phyloP scores from a whole-genome alignment of 1,140 invertebrate species.

The Amyelois transitella region DNA sequence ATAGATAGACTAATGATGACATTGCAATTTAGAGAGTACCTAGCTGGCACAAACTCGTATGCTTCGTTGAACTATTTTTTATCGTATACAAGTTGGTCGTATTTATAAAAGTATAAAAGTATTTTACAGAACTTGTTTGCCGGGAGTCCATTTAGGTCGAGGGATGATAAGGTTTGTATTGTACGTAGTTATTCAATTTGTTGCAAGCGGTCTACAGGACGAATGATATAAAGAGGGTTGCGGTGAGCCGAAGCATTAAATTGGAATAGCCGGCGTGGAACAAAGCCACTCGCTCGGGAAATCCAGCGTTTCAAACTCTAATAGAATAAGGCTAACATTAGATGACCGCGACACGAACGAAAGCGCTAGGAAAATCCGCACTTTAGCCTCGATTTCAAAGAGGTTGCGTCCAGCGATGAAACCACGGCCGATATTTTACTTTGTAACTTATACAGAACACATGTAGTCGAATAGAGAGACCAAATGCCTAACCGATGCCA shows the following conservation, averaged over 20 bases:
- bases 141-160: not conserved
- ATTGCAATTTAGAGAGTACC: too few relatives aligned
- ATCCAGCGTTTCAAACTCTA: constrained; percentile 2
- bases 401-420: too few relatives aligned
- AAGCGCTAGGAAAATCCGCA: not conserved
- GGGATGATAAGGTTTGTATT: constrained; percentile 19
- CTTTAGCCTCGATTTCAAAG: not conserved
- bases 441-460: too few relatives aligned
- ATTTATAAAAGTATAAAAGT: not conserved
- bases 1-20: too few relatives aligned
- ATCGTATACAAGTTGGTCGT: too few relatives aligned
- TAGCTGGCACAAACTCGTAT: too few relatives aligned
- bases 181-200: constrained; percentile 29
- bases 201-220: constrained; percentile 19
- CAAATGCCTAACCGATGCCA: too few relatives aligned
- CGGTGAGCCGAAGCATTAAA: constrained; percentile 27
- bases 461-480: too few relatives aligned
- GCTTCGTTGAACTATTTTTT: too few relatives aligned
- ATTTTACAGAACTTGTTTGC: not conserved
- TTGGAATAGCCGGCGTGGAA: constrained; percentile 23
- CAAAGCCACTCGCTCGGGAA: constrained; percentile 7
- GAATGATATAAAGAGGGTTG: constrained; percentile 30
- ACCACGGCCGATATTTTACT: too few relatives aligned
- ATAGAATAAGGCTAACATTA: constrained; percentile 1
- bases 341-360: not conserved